phyloP scores from a whole-genome alignment of 2,797 vertebrate species.

The Mus minutoides region DNA sequence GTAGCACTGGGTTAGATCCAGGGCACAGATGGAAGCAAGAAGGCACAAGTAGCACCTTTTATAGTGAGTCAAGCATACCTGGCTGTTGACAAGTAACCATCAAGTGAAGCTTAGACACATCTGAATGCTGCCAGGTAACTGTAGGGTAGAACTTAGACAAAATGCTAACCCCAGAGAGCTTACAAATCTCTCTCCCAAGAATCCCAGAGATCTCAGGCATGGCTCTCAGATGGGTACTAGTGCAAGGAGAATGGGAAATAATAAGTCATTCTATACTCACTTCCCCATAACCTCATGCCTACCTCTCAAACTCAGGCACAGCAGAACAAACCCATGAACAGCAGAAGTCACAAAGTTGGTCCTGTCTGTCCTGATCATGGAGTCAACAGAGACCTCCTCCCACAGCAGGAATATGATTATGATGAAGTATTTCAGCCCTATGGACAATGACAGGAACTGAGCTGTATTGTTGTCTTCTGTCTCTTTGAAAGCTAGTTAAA shows the following conservation, averaged over 20 bases:
- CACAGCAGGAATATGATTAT: not conserved
- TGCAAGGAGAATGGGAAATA: not conserved
- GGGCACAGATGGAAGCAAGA: no score
- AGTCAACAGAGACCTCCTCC: not conserved
- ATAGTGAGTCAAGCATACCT: no score
- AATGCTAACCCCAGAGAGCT: not conserved
- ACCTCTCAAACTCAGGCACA: not conserved
- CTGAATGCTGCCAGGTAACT: no score
- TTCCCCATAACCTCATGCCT: not conserved
- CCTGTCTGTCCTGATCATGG: not conserved
- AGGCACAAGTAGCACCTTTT: no score
- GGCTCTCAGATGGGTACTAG: not conserved
- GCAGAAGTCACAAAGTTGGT: no score
- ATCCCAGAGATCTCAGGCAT: not conserved
- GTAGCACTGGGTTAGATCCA: no score
- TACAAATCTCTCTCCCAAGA: not conserved
- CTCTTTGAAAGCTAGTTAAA: not conserved
- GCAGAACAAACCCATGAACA: not conserved
- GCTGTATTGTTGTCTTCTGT: not conserved
- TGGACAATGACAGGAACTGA: not conserved
- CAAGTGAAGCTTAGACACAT: no score
- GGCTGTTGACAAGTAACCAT: no score
- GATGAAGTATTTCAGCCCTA: not conserved
- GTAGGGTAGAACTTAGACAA: no score
- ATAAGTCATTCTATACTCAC: not conserved